Evolutionary conservation across 2,113 vertebrate genomes (phyloP).

Genomic region (Plectropomus leopardus): DNA sequence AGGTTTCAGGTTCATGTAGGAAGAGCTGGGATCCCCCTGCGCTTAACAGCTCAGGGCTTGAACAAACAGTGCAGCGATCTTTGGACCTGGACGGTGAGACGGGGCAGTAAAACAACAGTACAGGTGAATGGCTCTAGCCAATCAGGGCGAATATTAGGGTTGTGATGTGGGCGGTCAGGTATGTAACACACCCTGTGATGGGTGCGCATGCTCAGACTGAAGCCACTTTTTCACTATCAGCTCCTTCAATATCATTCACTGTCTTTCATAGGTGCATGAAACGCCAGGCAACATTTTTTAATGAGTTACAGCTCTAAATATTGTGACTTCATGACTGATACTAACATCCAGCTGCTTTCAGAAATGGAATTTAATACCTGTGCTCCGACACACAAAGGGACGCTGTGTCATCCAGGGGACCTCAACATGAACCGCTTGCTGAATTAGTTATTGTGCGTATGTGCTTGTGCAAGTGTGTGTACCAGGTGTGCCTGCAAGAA

Average conservation of each 20-base stretch:
- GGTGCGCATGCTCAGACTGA: constrained; percentile 3
- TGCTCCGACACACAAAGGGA: constrained; percentile 45
- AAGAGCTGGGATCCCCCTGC: constrained; percentile 40
- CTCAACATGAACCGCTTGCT: constrained; percentile 40
- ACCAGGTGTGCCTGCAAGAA: no score
- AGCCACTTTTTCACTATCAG: not conserved
- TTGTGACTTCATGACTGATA: not conserved
- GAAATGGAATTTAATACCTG: constrained; percentile 56
- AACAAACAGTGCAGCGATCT: constrained; percentile 76
- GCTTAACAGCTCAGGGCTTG: constrained; percentile 38
- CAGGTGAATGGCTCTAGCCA: constrained; percentile 51
- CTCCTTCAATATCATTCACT: not conserved
- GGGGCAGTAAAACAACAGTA: constrained; percentile 61
- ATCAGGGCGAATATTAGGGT: constrained; percentile 33
- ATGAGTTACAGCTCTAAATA: not conserved
- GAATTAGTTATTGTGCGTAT: constrained; percentile 42
- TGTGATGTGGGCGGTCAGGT: constrained; percentile 24
- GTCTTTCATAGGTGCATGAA: not conserved
- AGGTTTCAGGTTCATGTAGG: constrained; percentile 49
- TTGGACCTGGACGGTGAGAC: constrained; percentile 75
- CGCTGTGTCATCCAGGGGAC: constrained; percentile 30
- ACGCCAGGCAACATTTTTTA: no score
- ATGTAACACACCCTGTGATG: constrained; percentile 42
- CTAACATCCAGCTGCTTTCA: constrained; percentile 19
- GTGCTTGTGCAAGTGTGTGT: not conserved